Percentiles rank a stretch among this genome's conserved stretches.
These are phyloP conservation scores for Keiferia lycopersicella DNA, from an alignment of 2,888 invertebrate species.

Conservation along the genomic window DNA sequence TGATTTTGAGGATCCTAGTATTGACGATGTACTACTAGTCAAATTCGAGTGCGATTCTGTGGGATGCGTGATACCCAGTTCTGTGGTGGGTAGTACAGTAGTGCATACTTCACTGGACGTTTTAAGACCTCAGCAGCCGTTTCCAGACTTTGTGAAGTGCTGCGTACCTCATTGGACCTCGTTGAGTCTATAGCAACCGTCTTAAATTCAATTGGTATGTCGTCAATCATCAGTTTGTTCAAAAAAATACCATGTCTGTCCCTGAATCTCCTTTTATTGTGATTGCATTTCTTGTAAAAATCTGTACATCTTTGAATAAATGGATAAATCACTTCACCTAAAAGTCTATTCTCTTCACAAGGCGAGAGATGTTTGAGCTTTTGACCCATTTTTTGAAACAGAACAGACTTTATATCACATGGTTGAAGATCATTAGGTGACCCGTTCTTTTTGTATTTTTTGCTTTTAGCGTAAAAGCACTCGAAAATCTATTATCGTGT, in stretches of 20 bases:
- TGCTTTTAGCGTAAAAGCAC: background rate
- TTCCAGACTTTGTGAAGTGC: background rate
- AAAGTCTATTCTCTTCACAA: slow-evolving; percentile 16
- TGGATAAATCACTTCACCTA: slow-evolving; percentile 14
- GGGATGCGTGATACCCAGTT: background rate
- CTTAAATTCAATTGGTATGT: slow-evolving; percentile 21
- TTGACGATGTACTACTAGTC: too few relatives aligned
- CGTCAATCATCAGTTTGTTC: slow-evolving; percentile 14
- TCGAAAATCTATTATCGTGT: background rate
- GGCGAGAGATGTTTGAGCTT: slow-evolving; percentile 16
- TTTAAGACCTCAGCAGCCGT: background rate
- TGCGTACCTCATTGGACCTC: background rate
- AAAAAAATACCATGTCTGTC: background rate
- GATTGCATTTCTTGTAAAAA: background rate
- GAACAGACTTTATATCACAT: background rate
- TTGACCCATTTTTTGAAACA: background rate
- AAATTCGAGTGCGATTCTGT: too few relatives aligned
- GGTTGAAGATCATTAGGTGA: background rate
- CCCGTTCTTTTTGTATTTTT: background rate
- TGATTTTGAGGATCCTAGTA: too few relatives aligned
- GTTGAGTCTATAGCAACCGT: slow-evolving; percentile 6
- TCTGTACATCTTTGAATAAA: background rate
- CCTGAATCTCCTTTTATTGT: background rate
- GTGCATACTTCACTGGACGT: background rate
- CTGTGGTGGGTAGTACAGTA: background rate